Percentiles rank a stretch among this genome's conserved stretches.
Evolutionary conservation across 2,113 vertebrate species (phyloP).

Genomic region (Syngnathus floridae): DNA sequence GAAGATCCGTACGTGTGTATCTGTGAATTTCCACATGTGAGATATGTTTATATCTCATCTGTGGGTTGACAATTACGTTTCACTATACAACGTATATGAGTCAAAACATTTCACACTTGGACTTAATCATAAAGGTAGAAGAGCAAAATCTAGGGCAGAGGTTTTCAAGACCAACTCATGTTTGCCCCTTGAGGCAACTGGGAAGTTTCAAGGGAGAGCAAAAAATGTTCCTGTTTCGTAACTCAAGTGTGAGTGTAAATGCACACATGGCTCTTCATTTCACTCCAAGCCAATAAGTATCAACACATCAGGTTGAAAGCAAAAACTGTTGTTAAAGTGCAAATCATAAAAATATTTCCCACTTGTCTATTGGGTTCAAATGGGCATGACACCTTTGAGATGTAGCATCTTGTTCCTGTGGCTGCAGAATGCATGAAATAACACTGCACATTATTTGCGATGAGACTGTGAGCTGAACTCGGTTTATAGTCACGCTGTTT

Average conservation of each 20-base stretch:
- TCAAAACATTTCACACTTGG: constrained; percentile 9
- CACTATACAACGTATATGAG: not conserved
- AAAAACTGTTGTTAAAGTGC: not conserved
- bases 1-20: not conserved
- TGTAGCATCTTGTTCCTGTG: no score
- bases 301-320: not conserved
- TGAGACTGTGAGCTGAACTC: not conserved
- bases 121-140: constrained; percentile 21
- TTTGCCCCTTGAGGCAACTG: constrained; percentile 28
- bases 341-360: not conserved
- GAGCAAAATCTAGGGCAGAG: constrained; percentile 40
- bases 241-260: constrained; percentile 20
- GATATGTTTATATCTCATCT: constrained; percentile 38
- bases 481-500: no score
- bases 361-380: not conserved
- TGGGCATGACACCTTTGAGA: not conserved
- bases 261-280: constrained; percentile 8
- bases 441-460: not conserved
- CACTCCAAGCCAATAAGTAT: constrained; percentile 24
- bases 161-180: constrained; percentile 31
- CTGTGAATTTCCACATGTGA: constrained; percentile 30
- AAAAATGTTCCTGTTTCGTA: constrained; percentile 25
- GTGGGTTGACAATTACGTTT: constrained; percentile 4
- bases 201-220: constrained; percentile 27
- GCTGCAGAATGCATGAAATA: no score